Base-by-base conservation (phyloP, 1,140 invertebrate species). In the Drosophila sulfurigaster region DNA sequence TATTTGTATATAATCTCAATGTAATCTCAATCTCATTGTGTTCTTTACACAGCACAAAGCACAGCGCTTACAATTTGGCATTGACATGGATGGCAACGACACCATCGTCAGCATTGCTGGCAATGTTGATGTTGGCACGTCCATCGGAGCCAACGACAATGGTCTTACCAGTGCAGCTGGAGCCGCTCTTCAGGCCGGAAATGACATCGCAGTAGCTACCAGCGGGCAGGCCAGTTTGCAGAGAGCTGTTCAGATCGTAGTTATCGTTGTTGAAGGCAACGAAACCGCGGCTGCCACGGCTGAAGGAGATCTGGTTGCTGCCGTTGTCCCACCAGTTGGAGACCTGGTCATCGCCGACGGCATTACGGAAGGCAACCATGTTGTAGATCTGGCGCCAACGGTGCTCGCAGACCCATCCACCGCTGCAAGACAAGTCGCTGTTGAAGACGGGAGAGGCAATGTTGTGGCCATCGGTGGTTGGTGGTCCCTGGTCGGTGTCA, bases 371-470 rank as follows among this genome's bases (percentile, higher is more conserved):
- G 1, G 90, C 93, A 2, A 96, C 96, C 97, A 98, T 98, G 81
- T 96, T 96, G 89, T 94, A 96, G 75, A 98, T 97, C 83, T 96
- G 95, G 6, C 95, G 93, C 97, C 97, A 98, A 20, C 97, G 94
- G 92, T 99, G 98, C 92, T 99, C 98, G 91, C 98, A 99, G 0
- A 98, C 94, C 97, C 97, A 99, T 1, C 97, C 97, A 10, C 77
- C 75, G 94, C 93, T 7, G 92, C 89, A 46, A 93, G 95, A 57
- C 2, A 93, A 93, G 11, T 89, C 79, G 1, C 91, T 28, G 49
- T 95, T 94, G 51, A 96, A 94, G 2, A 49, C 89, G 0, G 96
- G 95, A 0, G 94, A 93, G 94, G 45, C 76, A 62, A 91, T 90
- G 43, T 76, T 92, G 0, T 78, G 52, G 28, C 90, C 87, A 74